Conservation (phyloP, 2,888 invertebrate species). For the Sinopyrophorus schimmeli region DNA sequence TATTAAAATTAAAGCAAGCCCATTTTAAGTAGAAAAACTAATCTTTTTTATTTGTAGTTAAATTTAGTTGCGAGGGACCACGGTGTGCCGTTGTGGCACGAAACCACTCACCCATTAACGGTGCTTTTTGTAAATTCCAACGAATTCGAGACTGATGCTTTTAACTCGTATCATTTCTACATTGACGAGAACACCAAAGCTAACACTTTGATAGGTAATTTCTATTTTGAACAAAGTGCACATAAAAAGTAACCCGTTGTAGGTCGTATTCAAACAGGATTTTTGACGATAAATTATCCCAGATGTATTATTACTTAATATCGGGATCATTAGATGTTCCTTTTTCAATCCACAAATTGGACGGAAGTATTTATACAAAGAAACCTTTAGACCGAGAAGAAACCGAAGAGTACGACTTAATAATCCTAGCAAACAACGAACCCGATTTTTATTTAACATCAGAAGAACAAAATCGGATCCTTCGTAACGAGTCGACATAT, state of each 20-base stretch:
- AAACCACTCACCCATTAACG: slow-evolving; percentile 73
- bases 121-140: slow-evolving; percentile 78
- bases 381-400: slow-evolving; percentile 82
- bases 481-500: slow-evolving; percentile 49
- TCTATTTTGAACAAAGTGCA: neutral
- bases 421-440: slow-evolving; percentile 82
- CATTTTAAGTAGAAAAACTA: neutral
- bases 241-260: neutral
- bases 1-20: too few relatives aligned
- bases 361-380: slow-evolving; percentile 79
- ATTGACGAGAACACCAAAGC: slow-evolving; percentile 71
- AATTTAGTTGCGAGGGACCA: slow-evolving; percentile 82
- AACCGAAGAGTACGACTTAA: slow-evolving; percentile 72
- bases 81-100: slow-evolving; percentile 78
- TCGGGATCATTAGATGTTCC: slow-evolving; percentile 75
- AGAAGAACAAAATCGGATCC: slow-evolving; percentile 56
- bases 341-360: slow-evolving; percentile 78
- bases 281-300: slow-evolving; percentile 73
- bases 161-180: slow-evolving; percentile 68
- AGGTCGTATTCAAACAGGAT: neutral
- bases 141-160: slow-evolving; percentile 72
- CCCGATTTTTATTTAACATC: slow-evolving; percentile 68
- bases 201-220: slow-evolving; percentile 66
- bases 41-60: slow-evolving; percentile 58
- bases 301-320: slow-evolving; percentile 81